These are phyloP conservation scores for Peromyscus attwateri DNA, from an alignment of 2,797 vertebrate genomes.

Conservation along the genomic window DNA sequence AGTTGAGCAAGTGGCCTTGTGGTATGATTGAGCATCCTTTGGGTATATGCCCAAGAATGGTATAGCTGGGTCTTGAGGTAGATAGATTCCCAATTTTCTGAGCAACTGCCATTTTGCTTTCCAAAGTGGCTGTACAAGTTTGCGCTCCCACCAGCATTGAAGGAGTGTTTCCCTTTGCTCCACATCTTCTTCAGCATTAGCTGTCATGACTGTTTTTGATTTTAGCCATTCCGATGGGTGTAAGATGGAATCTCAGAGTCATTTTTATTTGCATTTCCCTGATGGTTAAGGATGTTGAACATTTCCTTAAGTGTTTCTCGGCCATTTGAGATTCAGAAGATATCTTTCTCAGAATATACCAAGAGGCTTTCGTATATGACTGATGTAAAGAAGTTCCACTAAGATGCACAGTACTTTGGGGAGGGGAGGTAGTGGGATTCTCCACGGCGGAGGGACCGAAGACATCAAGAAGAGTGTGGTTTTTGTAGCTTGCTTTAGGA, in stretches of 20 bases:
- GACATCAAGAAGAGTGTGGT: neutral
- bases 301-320: neutral
- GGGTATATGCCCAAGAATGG: neutral
- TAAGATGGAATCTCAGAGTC: neutral
- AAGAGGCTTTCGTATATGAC: neutral
- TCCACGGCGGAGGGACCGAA: accelerated
- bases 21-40: neutral
- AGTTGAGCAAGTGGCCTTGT: neutral
- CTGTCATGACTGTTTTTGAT: too few relatives aligned
- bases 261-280: neutral
- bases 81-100: neutral
- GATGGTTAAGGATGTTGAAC: neutral
- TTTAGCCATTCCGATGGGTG: neutral
- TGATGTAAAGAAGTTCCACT: neutral
- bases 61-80: neutral
- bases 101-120: neutral
- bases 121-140: neutral
- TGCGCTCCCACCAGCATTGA: neutral
- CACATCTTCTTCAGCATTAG: neutral
- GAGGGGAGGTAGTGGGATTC: too few relatives aligned
- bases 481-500: neutral
- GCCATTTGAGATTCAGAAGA: neutral
- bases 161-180: neutral
- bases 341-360: neutral
- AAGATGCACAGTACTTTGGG: neutral